phyloP scores from a whole-genome alignment of 2,888 invertebrate species.

The Vannuccia rotundouncinata region DNA sequence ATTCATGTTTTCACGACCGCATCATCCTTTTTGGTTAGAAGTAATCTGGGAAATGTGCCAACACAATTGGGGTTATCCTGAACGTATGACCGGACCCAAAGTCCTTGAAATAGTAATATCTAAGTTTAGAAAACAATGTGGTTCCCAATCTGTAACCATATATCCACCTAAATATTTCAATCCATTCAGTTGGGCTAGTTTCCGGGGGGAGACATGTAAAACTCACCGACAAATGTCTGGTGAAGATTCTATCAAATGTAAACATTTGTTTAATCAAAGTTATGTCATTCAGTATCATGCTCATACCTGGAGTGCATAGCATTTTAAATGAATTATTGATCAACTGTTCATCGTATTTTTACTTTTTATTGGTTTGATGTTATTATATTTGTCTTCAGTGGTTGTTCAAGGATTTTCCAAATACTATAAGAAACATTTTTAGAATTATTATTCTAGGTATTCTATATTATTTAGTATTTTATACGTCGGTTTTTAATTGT shows the following conservation, averaged over 20 bases:
- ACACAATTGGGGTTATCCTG: neutral
- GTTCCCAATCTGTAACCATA: conserved; percentile 15
- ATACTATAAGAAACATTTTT: too few species aligned
- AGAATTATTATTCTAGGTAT: too few species aligned
- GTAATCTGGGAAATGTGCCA: neutral
- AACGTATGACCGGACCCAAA: conserved; percentile 27
- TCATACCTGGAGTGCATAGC: conserved; percentile 27
- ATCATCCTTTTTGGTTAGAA: conserved; percentile 9
- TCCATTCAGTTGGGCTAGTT: conserved; percentile 31
- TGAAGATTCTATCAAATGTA: neutral
- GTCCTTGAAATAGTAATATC: neutral
- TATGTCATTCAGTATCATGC: conserved; percentile 36
- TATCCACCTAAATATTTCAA: conserved; percentile 31
- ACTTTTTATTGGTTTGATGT: too few species aligned
- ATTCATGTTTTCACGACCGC: conserved; percentile 6
- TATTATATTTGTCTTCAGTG: too few species aligned
- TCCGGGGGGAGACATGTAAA: neutral
- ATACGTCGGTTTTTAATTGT: too few species aligned
- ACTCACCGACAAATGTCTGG: neutral
- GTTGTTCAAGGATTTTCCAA: too few species aligned
- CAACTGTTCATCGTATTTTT: too few species aligned
- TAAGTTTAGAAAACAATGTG: conserved; percentile 27
- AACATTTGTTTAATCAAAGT: conserved; percentile 3
- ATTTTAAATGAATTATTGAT: too few species aligned
- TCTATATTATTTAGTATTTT: too few species aligned